Base-by-base conservation (phyloP, 1,140 invertebrate species). In the Nymphalis io region DNA sequence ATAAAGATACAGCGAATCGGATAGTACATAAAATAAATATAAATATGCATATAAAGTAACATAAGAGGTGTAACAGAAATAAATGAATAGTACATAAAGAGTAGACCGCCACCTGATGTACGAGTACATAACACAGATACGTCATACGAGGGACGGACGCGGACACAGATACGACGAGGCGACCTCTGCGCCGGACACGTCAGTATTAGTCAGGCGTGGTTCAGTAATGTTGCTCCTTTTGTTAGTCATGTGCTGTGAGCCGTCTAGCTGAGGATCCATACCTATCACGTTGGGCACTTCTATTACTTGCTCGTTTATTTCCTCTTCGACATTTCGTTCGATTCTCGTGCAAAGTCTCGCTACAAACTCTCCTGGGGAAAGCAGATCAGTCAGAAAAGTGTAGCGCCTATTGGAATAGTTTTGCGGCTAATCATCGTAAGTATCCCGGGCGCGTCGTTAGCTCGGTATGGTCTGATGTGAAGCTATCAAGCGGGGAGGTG, bases 331-430 rank as follows among this genome's bases (percentile, higher is more conserved):
- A 70, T 60, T 75, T 58, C 38, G 77, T 63, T 83, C 81, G 75
- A 76, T 79, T 73, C 81, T 82, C 74, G 77, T 76, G 81, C 85
- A 91, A 80, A 85, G 87, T 61, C 80, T 78, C 78, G 82, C 84
- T 85, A 88, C 68, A 75, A 81, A 84, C 65, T 84, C 80, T 79
- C 88, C 86, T 89, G 87, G 73, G 82, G 78, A 89, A 83, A 83
- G 77, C 75, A 78, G 68, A 78, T 72, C 69, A 70, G 73, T 79
- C 72, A 80, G 57, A 81, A 67, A 76, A 70, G 58, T 60, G 15
- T 16, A n/a, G 18, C 63, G 27, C 63, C 51, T 65, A 64, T 48
- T 57, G 16, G 39, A 21, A 42, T 38, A 27, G 42, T 15, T 60
- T 59, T 21, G 55, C 13, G 40, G 53, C 48, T 57, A 39, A 40